Evolutionary conservation across 64 coral and sea anemone species (phyloP).

Genomic region (Astreopora myriophthalma): DNA sequence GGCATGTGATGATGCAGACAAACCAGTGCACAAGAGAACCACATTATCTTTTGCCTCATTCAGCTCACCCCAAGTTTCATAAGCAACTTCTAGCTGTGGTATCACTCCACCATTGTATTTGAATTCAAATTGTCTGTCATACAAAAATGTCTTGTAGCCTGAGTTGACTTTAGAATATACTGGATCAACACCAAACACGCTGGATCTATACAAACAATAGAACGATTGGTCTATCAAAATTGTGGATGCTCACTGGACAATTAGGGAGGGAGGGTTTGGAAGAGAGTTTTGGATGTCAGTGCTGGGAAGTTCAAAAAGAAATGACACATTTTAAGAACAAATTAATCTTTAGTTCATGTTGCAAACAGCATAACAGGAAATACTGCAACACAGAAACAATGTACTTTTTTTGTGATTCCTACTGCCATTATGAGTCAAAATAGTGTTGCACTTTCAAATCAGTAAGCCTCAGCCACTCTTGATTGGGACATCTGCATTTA

Average conservation of each 20-base stretch:
- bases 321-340: no score
- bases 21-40: constrained; percentile 79
- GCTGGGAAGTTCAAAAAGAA: no score
- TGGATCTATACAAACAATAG: constrained; percentile 56
- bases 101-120: constrained; percentile 85
- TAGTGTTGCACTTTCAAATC: no score
- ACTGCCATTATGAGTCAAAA: no score
- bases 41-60: constrained; percentile 90
- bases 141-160: constrained; percentile 76
- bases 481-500: no score
- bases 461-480: no score
- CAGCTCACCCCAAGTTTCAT: constrained; percentile 92
- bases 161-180: constrained; percentile 86
- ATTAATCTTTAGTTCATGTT: no score
- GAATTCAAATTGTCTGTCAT: constrained; percentile 79
- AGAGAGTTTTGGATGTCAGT: no score
- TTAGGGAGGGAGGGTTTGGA: no score
- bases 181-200: constrained; percentile 79
- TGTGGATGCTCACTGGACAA: not conserved
- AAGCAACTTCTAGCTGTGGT: constrained; percentile 75
- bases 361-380: no score
- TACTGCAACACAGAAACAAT: no score
- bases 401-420: no score
- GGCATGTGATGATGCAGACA: constrained; percentile 96
- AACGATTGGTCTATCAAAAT: not conserved